These are phyloP conservation scores for Botia almorhae DNA, from an alignment of 2,797 vertebrate genomes.

Conservation along the genomic window DNA sequence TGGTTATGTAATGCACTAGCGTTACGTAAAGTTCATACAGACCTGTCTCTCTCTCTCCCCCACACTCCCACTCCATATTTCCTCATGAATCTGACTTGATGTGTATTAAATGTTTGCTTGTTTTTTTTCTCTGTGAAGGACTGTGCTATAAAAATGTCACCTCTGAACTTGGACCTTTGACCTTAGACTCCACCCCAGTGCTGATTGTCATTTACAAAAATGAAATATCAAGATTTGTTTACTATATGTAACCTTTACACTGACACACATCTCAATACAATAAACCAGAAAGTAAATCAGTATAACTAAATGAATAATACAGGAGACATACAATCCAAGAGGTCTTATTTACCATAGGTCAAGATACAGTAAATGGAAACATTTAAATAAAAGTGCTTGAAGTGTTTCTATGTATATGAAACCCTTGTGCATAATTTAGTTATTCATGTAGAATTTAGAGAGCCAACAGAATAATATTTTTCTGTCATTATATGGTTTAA, in stretches of 20 bases:
- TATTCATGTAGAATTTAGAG: neutral
- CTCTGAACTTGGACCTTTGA: slow-evolving; percentile 20
- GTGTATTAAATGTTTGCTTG: slow-evolving; percentile 21
- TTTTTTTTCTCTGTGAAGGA: neutral
- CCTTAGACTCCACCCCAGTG: slow-evolving; percentile 13
- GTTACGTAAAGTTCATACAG: slow-evolving; percentile 19
- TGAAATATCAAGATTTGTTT: slow-evolving; percentile 30
- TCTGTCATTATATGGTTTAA: neutral
- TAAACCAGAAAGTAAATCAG: slow-evolving; percentile 27
- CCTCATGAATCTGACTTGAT: neutral
- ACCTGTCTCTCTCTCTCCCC: slow-evolving; percentile 16
- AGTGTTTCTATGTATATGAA: neutral
- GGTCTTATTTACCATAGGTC: neutral
- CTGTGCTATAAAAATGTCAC: neutral
- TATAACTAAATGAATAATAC: slow-evolving; percentile 8
- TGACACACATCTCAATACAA: slow-evolving; percentile 19
- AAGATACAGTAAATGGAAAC: neutral
- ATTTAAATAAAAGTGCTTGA: neutral
- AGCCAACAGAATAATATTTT: neutral
- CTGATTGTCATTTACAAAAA: slow-evolving; percentile 30
- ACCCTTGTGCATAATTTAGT: neutral
- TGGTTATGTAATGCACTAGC: slow-evolving; percentile 34
- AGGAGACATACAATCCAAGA: neutral
- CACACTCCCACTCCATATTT: neutral
- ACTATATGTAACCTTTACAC: slow-evolving; percentile 32